phyloP scores from a whole-genome alignment of 2,113 vertebrate species.

The Agapornis roseicollis region DNA sequence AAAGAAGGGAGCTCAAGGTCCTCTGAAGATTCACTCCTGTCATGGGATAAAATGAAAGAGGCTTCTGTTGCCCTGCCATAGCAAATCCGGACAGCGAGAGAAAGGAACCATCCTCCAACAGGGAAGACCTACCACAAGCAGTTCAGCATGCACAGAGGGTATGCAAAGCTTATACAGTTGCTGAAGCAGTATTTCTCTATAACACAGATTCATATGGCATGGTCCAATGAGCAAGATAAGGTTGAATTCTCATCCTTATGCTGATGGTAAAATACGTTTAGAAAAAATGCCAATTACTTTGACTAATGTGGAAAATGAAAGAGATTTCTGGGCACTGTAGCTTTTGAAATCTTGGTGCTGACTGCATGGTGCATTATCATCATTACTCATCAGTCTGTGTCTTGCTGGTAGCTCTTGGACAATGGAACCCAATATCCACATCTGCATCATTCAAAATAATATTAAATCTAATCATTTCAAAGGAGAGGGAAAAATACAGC shows the following conservation, averaged over 20 bases:
- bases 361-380: background rate
- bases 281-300: background rate
- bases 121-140: background rate
- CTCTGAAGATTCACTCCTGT: background rate
- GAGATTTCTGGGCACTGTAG: background rate
- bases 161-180: background rate
- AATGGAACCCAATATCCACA: background rate
- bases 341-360: background rate
- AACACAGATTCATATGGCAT: background rate
- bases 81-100: background rate
- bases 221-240: background rate
- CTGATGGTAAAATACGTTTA: background rate
- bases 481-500: accelerated
- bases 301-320: background rate
- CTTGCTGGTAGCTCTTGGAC: background rate
- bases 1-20: background rate
- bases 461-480: background rate
- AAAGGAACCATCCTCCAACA: background rate
- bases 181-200: background rate
- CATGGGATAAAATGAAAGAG: background rate
- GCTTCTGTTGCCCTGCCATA: background rate
- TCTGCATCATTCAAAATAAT: background rate
- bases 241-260: background rate
- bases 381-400: background rate
- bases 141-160: background rate